Evolutionary conservation across 2,888 invertebrate species (phyloP), one percentile per base, ranked within the genome.

Genomic region (Cotesia congregata): DNA sequence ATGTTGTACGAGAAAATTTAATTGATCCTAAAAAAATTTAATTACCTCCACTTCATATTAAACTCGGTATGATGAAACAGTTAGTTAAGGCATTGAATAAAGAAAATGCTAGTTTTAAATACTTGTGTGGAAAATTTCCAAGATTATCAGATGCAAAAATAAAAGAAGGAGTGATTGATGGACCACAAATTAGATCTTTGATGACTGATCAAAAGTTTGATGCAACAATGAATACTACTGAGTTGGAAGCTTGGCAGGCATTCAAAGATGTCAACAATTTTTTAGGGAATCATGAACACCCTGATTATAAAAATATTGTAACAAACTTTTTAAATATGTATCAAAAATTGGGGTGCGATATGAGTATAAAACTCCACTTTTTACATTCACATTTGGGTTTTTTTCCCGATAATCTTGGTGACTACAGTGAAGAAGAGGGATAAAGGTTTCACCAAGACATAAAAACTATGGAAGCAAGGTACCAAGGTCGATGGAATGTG

Each of bases 21-120:
- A 30, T 65, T 12, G 20, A 65, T 20, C 72, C 38, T 17, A 60
- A 74, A 5, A 70, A 76, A 71, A 71, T 78, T 50, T 67, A 80
- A 17, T 65, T 83, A 15, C 83, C 83, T 39, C 82, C 83, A 41
- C 72, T 83, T 12, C 83, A 83, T 75, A 82, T 83, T 20, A 83
- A 84, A 72, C 75, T 83, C 6, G 82, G 82, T 30, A 77, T 83
- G 71, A 78, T 79, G 64, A 84, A 84, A 77, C 78, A 83, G 67
- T 83, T 83, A 76, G 80, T 83, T 0, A 83, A 82, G 20, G 73
- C 77, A 30, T 59, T 78, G 20, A n/a, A 71, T 9, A 61, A 62
- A 15, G 30, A 75, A 60, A 67, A 76, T 4, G 50, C 62, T 17
- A 68, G 67, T n/a, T 78, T 78, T 38, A 20, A 30, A 7, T 78